Evolutionary conservation across 2,797 vertebrate species (phyloP), one percentile per base, ranked within the genome.

Genomic region (Cyclura pinguis): DNA sequence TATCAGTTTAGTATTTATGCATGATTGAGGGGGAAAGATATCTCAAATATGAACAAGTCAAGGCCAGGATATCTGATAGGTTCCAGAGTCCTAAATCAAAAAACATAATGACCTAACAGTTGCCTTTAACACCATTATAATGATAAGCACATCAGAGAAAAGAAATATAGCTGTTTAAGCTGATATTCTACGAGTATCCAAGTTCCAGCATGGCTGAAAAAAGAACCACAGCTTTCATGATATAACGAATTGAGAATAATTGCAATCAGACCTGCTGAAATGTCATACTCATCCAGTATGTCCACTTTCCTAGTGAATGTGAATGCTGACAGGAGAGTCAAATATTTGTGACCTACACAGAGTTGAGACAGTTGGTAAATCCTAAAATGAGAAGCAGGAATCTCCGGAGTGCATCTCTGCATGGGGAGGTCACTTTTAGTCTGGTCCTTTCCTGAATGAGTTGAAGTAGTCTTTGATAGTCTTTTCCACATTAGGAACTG

Each of bases 401-500:
- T 87, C 67, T 88, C 87, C 85, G 86, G 89, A 92, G 94, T 91
- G 72, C 78, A 35, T 73, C 0, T 64, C 72, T 50, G 77, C 42
- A 77, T 5, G 24, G 16, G n/a, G 72, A 14, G 73, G 73, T 92
- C 69, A 12, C 35, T 29, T 47, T 96, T 98, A 99, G 94, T 98
- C 98, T 59, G 98, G 98, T 85, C 98, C 98, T 95, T 98, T 99
- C 88, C 95, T 98, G 76, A 98, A 93, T 0, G 94, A 97, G 84
- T 67, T 97, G 84, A 98, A 91, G 82, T 97, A 99, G 76, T 98
- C 98, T 95, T 97, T 99, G 81, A 99, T 22, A 0, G 98, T 98
- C 96, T 98, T 98, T 96, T 99, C 98, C 2, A 99, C 95, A 81
- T 98, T 98, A 93, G 99, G 99, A 42, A 99, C 93, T 0, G 97